Evolutionary conservation across 2,113 vertebrate species (phyloP).

Genomic region (Scomber japonicus): DNA sequence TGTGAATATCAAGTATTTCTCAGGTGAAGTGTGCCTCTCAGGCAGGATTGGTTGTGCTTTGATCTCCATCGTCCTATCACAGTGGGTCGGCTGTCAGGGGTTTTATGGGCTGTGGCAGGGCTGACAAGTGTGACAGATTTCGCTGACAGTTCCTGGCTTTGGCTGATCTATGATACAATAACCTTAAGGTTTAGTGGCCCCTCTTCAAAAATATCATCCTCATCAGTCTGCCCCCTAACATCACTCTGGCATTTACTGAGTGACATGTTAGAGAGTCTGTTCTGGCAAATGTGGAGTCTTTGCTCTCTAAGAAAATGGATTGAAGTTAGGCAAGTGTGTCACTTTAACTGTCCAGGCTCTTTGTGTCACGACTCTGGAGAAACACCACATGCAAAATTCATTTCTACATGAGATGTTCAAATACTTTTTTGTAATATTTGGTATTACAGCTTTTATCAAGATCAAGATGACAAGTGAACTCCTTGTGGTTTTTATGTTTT

Average conservation of each 20-base stretch:
- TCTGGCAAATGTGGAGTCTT: conserved; percentile 23
- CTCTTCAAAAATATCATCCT: conserved; percentile 52
- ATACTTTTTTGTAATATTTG: background rate
- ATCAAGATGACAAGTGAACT: conserved; percentile 10
- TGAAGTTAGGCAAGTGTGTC: conserved; percentile 16
- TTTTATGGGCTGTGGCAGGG: conserved; percentile 52
- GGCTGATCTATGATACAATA: conserved; percentile 59
- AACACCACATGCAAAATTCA: background rate
- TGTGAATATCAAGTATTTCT: conserved; percentile 46
- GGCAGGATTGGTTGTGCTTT: conserved; percentile 28
- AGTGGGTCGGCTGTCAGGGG: conserved; percentile 49
- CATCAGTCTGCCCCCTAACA: conserved; percentile 31
- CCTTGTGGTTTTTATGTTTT: conserved; percentile 8
- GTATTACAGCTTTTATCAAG: conserved; percentile 5
- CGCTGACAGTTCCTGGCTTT: conserved; percentile 50
- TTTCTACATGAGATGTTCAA: conserved; percentile 4
- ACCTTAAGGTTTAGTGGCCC: conserved; percentile 53
- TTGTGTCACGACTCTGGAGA: conserved; percentile 12
- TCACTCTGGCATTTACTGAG: conserved; percentile 24
- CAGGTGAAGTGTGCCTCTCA: conserved; percentile 55
- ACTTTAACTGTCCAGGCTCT: conserved; percentile 15
- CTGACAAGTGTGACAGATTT: conserved; percentile 69
- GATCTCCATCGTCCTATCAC: conserved; percentile 52
- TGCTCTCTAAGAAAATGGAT: conserved; percentile 11
- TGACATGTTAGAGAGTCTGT: conserved; percentile 10